Evolutionary conservation across 2,888 invertebrate species (phyloP), one percentile per base, ranked within the genome.

Genomic region (Leptura quadrifasciata): DNA sequence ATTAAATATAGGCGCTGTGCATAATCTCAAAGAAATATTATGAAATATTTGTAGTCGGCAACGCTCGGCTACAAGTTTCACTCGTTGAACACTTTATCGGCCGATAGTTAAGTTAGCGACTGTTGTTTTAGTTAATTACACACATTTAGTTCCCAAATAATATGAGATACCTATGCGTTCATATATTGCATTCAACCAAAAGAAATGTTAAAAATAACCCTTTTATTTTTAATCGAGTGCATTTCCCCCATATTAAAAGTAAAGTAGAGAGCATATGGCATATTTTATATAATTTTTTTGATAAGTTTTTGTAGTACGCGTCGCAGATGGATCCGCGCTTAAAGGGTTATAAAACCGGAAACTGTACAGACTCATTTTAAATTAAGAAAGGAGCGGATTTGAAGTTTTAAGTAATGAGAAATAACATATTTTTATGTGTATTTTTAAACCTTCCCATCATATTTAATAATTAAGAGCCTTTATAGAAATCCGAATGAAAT

Each of bases 211-310:
- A 80, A 81, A 81, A 81, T 81, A 81, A 80, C 77, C 77, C 72
- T 80, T 79, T 80, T 81, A 81, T 80, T 81, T 81, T 81, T 80
- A 78, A 80, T 80, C 75, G 76, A 77, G 76, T 78, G 78, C 78
- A 77, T 78, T 81, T 79, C 81, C 79, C 78, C 76, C 67, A 73
- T 77, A 75, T 77, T 70, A 74, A 75, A 61, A 70, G 77, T 67
- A 74, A 72, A 75, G 73, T 64, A 70, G 67, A 63, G 78, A 76
- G 80, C 84, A 84, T 84, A 83, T 84, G 84, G 83, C 81, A 81
- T 82, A 83, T 83, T 84, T 84, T 82, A 84, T 84, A 81, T 78
- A 83, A 84, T 82, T 84, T 84, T 84, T 84, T 84, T 81, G 82
- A 84, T 84, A 82, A 82, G 81, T 83, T 84, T 84, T 84, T 84